Base-by-base conservation (phyloP, 2,888 invertebrate species). In the Philopedon plagiatum region DNA sequence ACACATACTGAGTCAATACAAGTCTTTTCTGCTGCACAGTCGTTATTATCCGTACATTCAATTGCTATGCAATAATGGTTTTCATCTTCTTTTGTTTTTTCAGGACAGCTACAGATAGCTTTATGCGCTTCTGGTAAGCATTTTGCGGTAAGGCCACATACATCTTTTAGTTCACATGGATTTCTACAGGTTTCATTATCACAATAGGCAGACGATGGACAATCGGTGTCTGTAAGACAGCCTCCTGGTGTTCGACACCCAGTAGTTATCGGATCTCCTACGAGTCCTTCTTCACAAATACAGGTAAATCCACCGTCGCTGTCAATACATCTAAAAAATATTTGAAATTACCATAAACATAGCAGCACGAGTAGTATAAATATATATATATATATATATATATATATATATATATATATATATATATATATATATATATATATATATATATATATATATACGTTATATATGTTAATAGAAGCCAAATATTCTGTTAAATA, bases 241-340 rank as follows among this genome's bases (percentile, higher is more conserved):
- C 94, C 94, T 56, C 94, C 95, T 0, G 96, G 94, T 82, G 91
- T 90, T 76, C 92, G 90, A 80, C 96, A 96, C 32, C 93, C 95
- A 0, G 89, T 88, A 66, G 89, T 88, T 29, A 89, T 86, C 5
- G 92, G 90, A 86, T 96, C 96, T 23, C 95, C 93, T 61, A 96
- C 90, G 19, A 94, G 88, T 64, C 94, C 94, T 79, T 92, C 91
- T 0, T 91, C 89, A 80, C 96, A 97, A 41, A 88, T 86, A 78
- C 97, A 97, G 13, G 87, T 87, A 82, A 90, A 96, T 15, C 93
- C 92, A 21, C 97, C 96, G 21, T 91, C 91, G 34, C 88, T 89
- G 80, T 96, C 96, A 77, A 91, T 87, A 80, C 96, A 96, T 49
- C 75, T 87, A 11, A 96, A 97, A 44, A 4, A 23, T 78, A 80